These are phyloP conservation scores for Leptestheria dahalacensis DNA, from an alignment of 1,140 invertebrate species.

Conservation along the genomic window DNA sequence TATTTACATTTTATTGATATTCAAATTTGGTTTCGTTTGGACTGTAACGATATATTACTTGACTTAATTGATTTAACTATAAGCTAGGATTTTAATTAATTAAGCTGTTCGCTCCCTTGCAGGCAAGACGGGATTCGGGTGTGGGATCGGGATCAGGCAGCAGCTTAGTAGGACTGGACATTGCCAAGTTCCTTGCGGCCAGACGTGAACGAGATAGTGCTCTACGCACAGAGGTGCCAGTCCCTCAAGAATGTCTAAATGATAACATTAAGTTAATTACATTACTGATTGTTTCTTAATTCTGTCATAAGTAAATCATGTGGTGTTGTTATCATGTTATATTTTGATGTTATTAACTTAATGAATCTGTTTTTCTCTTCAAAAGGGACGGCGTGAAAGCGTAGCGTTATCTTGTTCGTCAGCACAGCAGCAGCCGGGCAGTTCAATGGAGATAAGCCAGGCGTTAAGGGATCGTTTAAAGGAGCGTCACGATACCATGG, in stretches of 20 bases:
- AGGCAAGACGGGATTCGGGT: slow-evolving; percentile 12
- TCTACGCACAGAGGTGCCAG: neutral
- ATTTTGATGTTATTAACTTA: neutral
- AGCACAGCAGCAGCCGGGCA: neutral
- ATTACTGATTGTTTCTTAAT: too few species aligned
- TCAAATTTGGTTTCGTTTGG: too few species aligned
- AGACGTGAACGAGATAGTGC: slow-evolving; percentile 8
- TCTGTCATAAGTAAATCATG: too few species aligned
- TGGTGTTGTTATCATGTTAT: too few species aligned
- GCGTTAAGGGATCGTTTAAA: neutral
- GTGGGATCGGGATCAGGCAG: slow-evolving; percentile 12
- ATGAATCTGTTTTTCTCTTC: neutral
- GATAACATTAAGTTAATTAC: too few species aligned
- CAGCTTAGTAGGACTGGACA: slow-evolving; percentile 7
- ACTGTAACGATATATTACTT: too few species aligned
- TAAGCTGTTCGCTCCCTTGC: neutral
- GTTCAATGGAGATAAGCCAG: slow-evolving; percentile 1
- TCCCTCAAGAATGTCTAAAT: neutral
- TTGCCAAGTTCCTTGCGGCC: neutral
- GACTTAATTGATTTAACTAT: too few species aligned
- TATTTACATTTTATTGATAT: too few species aligned
- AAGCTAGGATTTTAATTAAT: too few species aligned
- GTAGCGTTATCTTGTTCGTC: neutral
- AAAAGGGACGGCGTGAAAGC: neutral
- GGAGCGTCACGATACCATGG: slow-evolving; percentile 8